Base-by-base conservation (phyloP, 2,113 vertebrate genomes). In the Poeciliopsis occidentalis region DNA sequence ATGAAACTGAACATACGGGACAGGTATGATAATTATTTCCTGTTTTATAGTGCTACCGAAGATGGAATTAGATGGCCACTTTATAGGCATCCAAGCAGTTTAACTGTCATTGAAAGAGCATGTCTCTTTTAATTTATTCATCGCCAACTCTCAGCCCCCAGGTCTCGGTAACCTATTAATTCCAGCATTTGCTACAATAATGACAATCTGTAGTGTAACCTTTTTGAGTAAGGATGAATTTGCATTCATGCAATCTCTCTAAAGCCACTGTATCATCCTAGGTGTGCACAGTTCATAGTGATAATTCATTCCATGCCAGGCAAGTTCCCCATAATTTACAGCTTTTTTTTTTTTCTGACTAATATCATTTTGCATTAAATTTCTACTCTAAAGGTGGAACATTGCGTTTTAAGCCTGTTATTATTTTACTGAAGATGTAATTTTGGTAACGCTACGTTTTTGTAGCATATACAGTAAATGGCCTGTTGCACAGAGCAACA, bases 1-100 rank as follows among this genome's bases (percentile, higher is more conserved):
- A 95, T 81, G 93, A 94, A 65, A 94, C 94, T 0, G 94, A 95
- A 75, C 93, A 95, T 79, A 95, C 94, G 0, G 94, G 94, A 54
- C 94, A 94, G 94, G 94, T 94, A 94, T 64, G 64, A n/a, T 47
- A 10, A 7, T 76, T 67, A 6, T 71, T 41, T 69, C 61, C 73
- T 69, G 11, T 76, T 4, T 86, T 74, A 65, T 19, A 73, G 67
- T 69, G 31, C 67, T 64, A 13, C 71, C 51, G 67, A 68, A 67
- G 54, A 41, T 0, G 67, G 68, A 69, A 67, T 26, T 41, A 57
- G 4, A 17, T 61, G 54, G 81, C 29, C 31, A 29, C 8, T 70
- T 71, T 67, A 54, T 66, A 72, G 41, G 15, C 67, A 51, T 11
- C 66, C 37, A 26, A 47, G 72, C 34, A 73, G 63, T 64, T 75